Evolutionary conservation across 2,888 invertebrate species (phyloP).

Genomic region (Dryococelus australis): DNA sequence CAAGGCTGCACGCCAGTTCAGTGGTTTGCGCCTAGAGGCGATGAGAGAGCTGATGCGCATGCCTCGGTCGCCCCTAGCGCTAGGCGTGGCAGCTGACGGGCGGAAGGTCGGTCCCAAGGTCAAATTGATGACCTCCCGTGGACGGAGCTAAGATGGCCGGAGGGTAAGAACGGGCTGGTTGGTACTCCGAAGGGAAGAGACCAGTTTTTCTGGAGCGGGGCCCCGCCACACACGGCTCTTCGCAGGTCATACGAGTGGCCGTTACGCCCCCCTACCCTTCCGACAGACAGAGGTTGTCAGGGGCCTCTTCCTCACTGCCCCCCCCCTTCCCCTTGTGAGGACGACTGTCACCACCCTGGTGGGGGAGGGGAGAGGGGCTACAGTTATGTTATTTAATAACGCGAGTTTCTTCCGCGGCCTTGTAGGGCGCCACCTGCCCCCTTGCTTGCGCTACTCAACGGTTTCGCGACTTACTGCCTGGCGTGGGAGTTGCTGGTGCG

Average conservation of each 20-base stretch:
- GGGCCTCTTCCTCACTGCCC: neutral
- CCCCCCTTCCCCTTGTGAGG: neutral
- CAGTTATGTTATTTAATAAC: neutral
- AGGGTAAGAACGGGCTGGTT: neutral
- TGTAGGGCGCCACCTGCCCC: conserved; percentile 4
- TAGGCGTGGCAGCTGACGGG: neutral
- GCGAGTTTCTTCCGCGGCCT: neutral
- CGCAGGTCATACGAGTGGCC: conserved; percentile 3
- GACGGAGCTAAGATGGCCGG: neutral
- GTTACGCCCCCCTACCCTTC: neutral
- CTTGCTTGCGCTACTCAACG: too few species aligned
- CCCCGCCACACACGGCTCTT: neutral
- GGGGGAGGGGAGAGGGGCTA: too few species aligned
- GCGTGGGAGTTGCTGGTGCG: too few species aligned
- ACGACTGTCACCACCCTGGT: neutral
- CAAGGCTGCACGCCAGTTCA: too few species aligned
- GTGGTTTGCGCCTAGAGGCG: too few species aligned
- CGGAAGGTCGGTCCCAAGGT: conserved; percentile 8
- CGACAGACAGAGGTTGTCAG: too few species aligned
- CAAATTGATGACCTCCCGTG: neutral
- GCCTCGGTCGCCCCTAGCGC: too few species aligned
- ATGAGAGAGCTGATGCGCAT: too few species aligned
- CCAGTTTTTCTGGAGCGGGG: neutral
- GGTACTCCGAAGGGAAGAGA: neutral
- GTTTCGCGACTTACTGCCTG: too few species aligned